A percentile compares a stretch with the other conserved stretches of the same genome.
Evolutionary conservation across 2,113 vertebrate species (phyloP).

Genomic region (Peromyscus californicus): DNA sequence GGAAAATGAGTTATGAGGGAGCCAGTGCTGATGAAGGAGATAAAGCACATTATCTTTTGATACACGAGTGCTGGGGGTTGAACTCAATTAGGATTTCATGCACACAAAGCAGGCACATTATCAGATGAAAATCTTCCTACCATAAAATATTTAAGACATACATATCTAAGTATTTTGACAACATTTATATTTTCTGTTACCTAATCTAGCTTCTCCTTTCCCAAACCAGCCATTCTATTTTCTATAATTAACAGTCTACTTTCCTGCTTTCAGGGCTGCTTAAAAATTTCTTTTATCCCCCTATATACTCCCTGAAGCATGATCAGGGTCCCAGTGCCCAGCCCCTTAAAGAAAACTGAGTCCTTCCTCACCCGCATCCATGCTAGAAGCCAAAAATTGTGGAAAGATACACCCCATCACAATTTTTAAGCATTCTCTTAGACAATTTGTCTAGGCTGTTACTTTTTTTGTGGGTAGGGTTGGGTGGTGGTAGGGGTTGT

Average conservation of each 20-base stretch:
- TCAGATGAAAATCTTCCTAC: neutral
- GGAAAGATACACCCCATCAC: neutral
- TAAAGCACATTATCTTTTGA: no score
- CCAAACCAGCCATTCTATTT: neutral
- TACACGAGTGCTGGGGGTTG: neutral
- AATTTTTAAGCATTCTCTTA: neutral
- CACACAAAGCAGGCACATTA: neutral
- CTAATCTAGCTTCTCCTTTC: neutral
- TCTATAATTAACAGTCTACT: neutral
- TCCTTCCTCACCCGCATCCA: neutral
- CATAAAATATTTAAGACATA: neutral
- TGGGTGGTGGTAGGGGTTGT: neutral
- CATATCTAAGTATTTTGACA: neutral
- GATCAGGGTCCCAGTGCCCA: no score
- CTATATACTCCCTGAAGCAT: no score
- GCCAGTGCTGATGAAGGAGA: neutral
- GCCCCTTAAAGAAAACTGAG: neutral
- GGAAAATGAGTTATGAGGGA: neutral
- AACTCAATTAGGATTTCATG: neutral
- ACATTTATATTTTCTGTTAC: neutral
- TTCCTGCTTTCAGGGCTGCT: neutral
- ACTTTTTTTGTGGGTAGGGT: neutral
- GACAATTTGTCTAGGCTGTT: neutral
- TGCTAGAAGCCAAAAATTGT: neutral
- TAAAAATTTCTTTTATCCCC: neutral